Evolutionary conservation across 2,888 invertebrate genomes (phyloP), one percentile per base, ranked within the genome.

Genomic region (Branchellion lobata): DNA sequence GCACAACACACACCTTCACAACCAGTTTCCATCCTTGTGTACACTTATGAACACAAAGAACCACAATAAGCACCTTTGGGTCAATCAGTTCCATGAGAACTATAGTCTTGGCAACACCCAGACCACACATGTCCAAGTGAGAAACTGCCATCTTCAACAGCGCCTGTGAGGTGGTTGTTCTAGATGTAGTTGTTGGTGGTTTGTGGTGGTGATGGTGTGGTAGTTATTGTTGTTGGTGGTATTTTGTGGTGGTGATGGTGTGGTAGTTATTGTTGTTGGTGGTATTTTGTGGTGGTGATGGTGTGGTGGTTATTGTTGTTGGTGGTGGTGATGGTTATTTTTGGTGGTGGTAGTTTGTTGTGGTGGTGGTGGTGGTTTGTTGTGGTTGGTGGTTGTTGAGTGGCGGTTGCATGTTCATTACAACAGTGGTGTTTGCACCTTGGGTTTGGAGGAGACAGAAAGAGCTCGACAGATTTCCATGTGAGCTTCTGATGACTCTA

Each of bases 391-490:
- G 21, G 24, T 57, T 14, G 61, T 57, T n/a, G n/a, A 24, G 61
- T 57, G n/a, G 24, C n/a, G n/a, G 24, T 57, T 8, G 40, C 40
- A 40, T 5, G n/a, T n/a, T 24, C 5, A n/a, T 24, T 5, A n/a
- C 21, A 57, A 5, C 21, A 24, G 24, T 24, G 5, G 61, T 18
- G 5, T 5, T 24, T 14, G 61, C n/a, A 57, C 61, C 61, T 84
- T 83, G 8, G 82, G 82, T 36, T 84, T 84, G 24, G 83, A 83
- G 31, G 86, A 85, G 3, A 85, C 85, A 47, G 85, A 85, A 73
- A 86, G 81, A 5, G 86, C 86, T 73, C 86, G 85, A 81, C 86
- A 86, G 36, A 86, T 81, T 80, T 86, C 86, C 81, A 84, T 82
- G 80, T 85, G 83, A 5, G 85, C 84, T 3, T 85, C 83, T 72